Conservation (phyloP, 1,140 invertebrate genomes). For the Drosophila malerkotliana region DNA sequence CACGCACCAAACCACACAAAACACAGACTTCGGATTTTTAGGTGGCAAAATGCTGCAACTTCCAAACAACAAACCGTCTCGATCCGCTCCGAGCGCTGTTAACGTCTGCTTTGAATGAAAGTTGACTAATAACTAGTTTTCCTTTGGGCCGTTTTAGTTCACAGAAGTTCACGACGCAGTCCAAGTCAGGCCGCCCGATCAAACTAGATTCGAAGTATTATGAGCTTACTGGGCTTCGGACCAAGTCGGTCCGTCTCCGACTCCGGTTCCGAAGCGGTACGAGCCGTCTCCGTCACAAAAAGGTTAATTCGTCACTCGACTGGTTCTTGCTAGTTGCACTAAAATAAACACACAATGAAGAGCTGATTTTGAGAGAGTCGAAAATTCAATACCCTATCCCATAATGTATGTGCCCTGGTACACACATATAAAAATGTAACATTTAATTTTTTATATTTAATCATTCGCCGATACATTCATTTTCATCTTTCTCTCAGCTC, state of each 20-base stretch:
- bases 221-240: not conserved
- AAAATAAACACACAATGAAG: not conserved
- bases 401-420: not conserved
- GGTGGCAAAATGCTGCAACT: slow-evolving; percentile 26
- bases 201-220: not conserved
- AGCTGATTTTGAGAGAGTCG: not conserved
- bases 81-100: slow-evolving; percentile 45
- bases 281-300: slow-evolving; percentile 41
- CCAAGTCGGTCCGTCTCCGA: slow-evolving; percentile 7
- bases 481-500: too few relatives aligned
- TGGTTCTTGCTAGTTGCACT: slow-evolving; percentile 24
- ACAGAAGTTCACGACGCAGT: slow-evolving; percentile 47
- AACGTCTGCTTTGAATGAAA: slow-evolving; percentile 83
- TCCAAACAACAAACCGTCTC: slow-evolving; percentile 44
- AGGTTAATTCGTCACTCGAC: slow-evolving; percentile 55
- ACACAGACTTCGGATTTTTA: not conserved
- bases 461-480: too few relatives aligned
- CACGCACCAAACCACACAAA: not conserved
- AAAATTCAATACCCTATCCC: not conserved
- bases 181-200: not conserved
- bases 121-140: slow-evolving; percentile 83
- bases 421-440: too few relatives aligned
- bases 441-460: too few relatives aligned
- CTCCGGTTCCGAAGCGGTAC: slow-evolving; percentile 5
- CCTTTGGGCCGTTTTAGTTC: slow-evolving; percentile 18